Evolutionary conservation across 2,888 invertebrate species (phyloP).

Genomic region (Hypena proboscidalis): DNA sequence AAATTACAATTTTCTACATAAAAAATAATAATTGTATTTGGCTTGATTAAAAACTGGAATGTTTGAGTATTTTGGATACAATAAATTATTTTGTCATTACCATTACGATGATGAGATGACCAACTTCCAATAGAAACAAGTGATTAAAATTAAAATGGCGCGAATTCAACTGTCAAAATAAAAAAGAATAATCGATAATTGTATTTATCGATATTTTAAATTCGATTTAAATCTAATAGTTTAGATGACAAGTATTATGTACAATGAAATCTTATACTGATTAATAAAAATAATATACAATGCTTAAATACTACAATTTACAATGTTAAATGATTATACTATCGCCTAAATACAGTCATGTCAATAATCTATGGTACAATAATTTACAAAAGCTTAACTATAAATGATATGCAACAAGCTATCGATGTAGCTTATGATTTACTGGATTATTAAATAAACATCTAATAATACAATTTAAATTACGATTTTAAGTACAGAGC

Average conservation of each 20-base stretch:
- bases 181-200: conserved; percentile 17
- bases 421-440: conserved; percentile 46
- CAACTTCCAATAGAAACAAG: conserved; percentile 1
- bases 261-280: conserved; percentile 77
- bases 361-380: conserved; percentile 77
- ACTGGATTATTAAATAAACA: conserved; percentile 32
- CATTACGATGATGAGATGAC: conserved; percentile 27
- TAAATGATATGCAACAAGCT: conserved; percentile 84
- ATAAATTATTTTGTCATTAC: conserved; percentile 51
- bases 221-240: conserved; percentile 44
- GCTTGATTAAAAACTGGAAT: conserved; percentile 52
- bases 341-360: conserved; percentile 75
- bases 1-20: conserved; percentile 48
- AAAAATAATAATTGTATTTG: conserved; percentile 55
- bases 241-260: conserved; percentile 61
- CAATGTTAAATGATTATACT: conserved; percentile 59
- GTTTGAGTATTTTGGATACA: conserved; percentile 55
- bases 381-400: conserved; percentile 82
- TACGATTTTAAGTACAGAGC: conserved; percentile 12
- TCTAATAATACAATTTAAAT: conserved; percentile 20
- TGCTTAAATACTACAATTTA: conserved; percentile 58
- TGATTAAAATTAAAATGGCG: conserved; percentile 33
- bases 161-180: conserved; percentile 32
- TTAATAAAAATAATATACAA: conserved; percentile 71
- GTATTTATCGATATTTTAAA: conserved; percentile 36